A percentile compares a stretch with the other conserved stretches of the same genome.
phyloP scores from a whole-genome alignment of 2,113 vertebrate species.

The Epinephelus moara region DNA sequence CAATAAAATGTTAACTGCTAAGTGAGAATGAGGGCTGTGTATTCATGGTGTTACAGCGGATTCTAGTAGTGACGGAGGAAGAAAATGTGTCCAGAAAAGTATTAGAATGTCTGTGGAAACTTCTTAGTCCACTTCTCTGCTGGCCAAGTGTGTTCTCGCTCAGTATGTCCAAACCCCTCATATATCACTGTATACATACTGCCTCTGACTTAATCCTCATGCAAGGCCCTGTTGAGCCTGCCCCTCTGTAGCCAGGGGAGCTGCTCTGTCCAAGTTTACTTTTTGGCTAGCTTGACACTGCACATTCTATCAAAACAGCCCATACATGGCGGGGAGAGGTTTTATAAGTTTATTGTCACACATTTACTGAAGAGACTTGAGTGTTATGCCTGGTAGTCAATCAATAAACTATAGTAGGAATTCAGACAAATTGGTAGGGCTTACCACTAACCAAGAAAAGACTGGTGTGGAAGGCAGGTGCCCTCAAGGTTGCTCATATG shows the following conservation, averaged over 20 bases:
- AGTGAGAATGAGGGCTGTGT: not conserved
- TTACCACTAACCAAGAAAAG: not conserved
- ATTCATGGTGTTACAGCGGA: slow-evolving; percentile 2
- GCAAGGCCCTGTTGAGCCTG: slow-evolving; percentile 4
- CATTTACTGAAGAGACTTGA: not conserved
- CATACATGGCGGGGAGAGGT: not conserved
- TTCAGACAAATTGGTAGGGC: not conserved
- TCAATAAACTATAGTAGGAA: not conserved
- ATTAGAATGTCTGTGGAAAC: slow-evolving; percentile 21
- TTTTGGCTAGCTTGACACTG: not conserved
- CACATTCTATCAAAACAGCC: not conserved
- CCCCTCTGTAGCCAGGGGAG: not conserved
- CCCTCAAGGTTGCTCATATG: no score
- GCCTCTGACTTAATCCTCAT: slow-evolving; percentile 38
- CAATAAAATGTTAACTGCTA: not conserved
- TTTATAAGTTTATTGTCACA: not conserved
- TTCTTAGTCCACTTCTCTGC: slow-evolving; percentile 38
- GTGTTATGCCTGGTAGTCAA: not conserved
- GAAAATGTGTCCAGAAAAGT: slow-evolving; percentile 9
- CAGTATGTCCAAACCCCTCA: slow-evolving; percentile 22
- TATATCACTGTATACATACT: slow-evolving; percentile 3
- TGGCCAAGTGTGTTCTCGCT: slow-evolving; percentile 43
- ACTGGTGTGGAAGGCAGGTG: no score
- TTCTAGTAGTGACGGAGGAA: not conserved
- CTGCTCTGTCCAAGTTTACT: not conserved